phyloP scores from a whole-genome alignment of 2,113 vertebrate species.

The Takifugu bimaculatus region DNA sequence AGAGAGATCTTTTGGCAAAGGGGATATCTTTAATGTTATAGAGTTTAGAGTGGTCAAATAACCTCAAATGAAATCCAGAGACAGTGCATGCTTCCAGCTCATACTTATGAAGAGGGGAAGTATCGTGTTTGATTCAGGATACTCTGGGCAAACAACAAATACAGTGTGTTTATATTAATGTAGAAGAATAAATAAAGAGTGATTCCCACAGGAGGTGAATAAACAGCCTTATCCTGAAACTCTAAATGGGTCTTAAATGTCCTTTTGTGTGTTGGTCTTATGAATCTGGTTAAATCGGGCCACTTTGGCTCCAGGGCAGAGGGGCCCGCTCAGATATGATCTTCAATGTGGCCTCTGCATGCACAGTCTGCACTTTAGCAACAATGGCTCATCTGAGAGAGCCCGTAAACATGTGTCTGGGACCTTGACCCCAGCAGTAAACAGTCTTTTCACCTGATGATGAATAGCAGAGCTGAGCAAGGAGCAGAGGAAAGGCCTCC shows the following conservation, averaged over 20 bases:
- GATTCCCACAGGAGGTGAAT: slow-evolving; percentile 23
- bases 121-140: slow-evolving; percentile 37
- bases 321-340: slow-evolving; percentile 59
- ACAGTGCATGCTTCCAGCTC: slow-evolving; percentile 24
- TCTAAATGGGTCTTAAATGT: slow-evolving; percentile 47
- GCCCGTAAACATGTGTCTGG: slow-evolving; percentile 71
- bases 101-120: slow-evolving; percentile 16
- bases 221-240: slow-evolving; percentile 30
- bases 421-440: slow-evolving; percentile 78
- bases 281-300: slow-evolving; percentile 48
- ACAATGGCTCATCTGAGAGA: slow-evolving; percentile 70
- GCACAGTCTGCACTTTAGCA: slow-evolving; percentile 62
- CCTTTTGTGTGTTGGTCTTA: slow-evolving; percentile 33
- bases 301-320: slow-evolving; percentile 28
- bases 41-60: slow-evolving; percentile 50
- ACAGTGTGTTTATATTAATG: slow-evolving; percentile 37
- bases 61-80: slow-evolving; percentile 61
- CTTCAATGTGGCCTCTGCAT: slow-evolving; percentile 38
- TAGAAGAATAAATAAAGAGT: slow-evolving; percentile 17
- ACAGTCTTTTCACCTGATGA: slow-evolving; percentile 71
- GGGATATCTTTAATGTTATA: slow-evolving; percentile 38
- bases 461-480: slow-evolving; percentile 63
- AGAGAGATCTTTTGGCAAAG: slow-evolving; percentile 47
- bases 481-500: slow-evolving; percentile 5
- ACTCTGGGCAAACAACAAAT: slow-evolving; percentile 14